Evolutionary conservation across 1,140 invertebrate species (phyloP).

Genomic region (Laodelphax striatellus): DNA sequence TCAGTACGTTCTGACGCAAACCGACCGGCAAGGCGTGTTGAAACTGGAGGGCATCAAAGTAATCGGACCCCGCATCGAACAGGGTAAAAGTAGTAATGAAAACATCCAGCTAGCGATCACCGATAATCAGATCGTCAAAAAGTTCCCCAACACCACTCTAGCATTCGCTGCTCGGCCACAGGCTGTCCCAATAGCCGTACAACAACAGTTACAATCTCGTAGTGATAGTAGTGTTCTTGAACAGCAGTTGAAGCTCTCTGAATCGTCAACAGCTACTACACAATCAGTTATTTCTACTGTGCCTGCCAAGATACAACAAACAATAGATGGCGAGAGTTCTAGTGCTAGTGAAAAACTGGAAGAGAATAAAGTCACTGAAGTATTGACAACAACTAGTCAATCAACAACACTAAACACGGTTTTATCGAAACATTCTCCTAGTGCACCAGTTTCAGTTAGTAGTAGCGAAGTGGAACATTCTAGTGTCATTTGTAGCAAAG

Average conservation of each 20-base stretch:
- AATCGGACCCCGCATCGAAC: not conserved
- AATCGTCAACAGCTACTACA: not conserved
- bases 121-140: not conserved
- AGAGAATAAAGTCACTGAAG: not conserved
- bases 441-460: not conserved
- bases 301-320: not conserved
- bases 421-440: too few species aligned
- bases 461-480: not conserved
- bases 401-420: not conserved
- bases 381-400: not conserved
- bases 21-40: conserved; percentile 7
- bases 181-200: not conserved
- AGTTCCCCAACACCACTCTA: not conserved
- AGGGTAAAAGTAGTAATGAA: not conserved
- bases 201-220: not conserved
- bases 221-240: not conserved
- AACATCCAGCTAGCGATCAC: not conserved
- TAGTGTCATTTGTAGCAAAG: not conserved
- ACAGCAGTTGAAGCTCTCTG: not conserved
- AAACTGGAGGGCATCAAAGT: conserved; percentile 14
- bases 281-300: not conserved
- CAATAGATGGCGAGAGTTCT: not conserved
- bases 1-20: conserved; percentile 12
- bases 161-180: not conserved
- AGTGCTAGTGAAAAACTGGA: not conserved